phyloP scores from a whole-genome alignment of 2,888 invertebrate species.

The Thalpophila matura region DNA sequence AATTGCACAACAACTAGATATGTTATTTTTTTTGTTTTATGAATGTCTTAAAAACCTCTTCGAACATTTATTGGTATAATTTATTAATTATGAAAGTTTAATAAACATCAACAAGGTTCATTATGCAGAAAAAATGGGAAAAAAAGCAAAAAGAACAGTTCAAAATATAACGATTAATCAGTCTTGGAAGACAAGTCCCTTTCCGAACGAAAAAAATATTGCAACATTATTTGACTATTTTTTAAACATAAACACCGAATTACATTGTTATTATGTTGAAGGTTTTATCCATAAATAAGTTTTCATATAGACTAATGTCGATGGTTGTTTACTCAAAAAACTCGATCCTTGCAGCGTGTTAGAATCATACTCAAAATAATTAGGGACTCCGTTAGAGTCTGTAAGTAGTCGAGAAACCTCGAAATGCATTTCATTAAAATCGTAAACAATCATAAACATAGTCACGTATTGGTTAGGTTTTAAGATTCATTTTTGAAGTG shows the following conservation, averaged over 20 bases:
- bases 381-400: background rate
- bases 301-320: background rate
- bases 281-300: background rate
- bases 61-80: conserved; percentile 11
- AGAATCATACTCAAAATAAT: background rate
- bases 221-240: conserved; percentile 21
- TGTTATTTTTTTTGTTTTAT: conserved; percentile 34
- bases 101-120: conserved; percentile 29
- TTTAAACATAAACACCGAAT: conserved; percentile 6
- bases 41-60: conserved; percentile 6
- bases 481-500: too few relatives aligned
- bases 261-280: background rate
- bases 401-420: background rate
- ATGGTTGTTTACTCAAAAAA: background rate
- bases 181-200: conserved; percentile 82
- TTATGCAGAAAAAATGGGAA: background rate
- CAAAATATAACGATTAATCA: conserved; percentile 79
- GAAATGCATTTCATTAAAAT: background rate
- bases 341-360: background rate
- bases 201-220: conserved; percentile 55
- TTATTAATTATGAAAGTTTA: conserved; percentile 1
- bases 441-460: background rate
- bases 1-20: conserved; percentile 42
- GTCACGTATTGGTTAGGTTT: too few relatives aligned
- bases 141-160: conserved; percentile 29